Evolutionary conservation across 2,888 invertebrate genomes (phyloP).

Genomic region (Athetis lepigone): DNA sequence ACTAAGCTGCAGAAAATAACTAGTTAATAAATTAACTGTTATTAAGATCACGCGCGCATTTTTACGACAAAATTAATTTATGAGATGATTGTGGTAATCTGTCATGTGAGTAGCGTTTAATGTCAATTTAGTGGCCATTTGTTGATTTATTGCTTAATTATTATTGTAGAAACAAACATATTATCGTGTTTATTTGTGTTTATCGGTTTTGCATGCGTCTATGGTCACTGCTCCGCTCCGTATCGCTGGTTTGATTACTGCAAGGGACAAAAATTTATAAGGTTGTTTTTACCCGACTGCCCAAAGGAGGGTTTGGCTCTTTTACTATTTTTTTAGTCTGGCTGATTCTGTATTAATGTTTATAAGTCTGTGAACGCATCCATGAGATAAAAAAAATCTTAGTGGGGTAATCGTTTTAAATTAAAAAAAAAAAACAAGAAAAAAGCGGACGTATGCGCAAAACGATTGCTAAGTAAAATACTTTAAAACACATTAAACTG

Average conservation of each 20-base stretch:
- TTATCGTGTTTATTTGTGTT: constrained; percentile 6
- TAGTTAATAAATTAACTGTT: no score
- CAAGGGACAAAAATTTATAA: no score
- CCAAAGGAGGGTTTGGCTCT: no score
- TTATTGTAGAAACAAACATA: constrained; percentile 19
- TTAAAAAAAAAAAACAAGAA: not conserved
- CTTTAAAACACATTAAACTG: constrained; percentile 18
- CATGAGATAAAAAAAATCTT: no score
- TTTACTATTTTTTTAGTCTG: no score
- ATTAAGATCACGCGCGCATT: constrained; percentile 11
- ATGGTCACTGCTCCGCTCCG: no score
- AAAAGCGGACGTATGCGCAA: constrained; percentile 22
- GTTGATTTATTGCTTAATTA: constrained; percentile 38
- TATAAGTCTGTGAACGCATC: no score
- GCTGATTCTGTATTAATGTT: no score
- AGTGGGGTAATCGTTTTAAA: no score
- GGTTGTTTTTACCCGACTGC: no score
- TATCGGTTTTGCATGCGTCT: not conserved
- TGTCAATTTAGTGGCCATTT: constrained; percentile 32
- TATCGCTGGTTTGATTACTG: no score
- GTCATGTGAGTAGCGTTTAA: constrained; percentile 37
- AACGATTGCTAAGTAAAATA: constrained; percentile 19
- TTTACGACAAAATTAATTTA: constrained; percentile 55
- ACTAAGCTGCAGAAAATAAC: no score
- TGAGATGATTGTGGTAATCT: constrained; percentile 47